A percentile compares a stretch with the other conserved stretches of the same genome.
Conservation (phyloP, 2,113 vertebrate genomes). For the Pongo pygmaeus region DNA sequence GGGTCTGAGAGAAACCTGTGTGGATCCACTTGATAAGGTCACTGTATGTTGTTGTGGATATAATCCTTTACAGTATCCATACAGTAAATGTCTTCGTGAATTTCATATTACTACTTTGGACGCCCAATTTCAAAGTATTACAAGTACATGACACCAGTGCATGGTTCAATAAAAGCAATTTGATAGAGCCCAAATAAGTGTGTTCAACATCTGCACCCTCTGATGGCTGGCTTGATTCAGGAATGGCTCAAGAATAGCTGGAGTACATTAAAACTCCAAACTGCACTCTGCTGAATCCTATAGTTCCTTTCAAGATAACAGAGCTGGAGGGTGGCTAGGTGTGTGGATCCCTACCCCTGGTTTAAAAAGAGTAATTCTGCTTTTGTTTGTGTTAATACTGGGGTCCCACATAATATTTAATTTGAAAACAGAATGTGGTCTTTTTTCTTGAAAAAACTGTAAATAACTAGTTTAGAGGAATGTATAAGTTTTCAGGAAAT, state of each 20-base stretch:
- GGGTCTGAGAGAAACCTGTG: neutral
- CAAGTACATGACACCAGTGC: neutral
- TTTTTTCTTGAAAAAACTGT: neutral
- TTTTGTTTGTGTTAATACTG: neutral
- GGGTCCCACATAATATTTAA: neutral
- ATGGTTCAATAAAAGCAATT: neutral
- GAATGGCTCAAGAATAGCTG: neutral
- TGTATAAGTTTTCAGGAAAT: neutral
- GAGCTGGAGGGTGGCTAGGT: rapidly evolving
- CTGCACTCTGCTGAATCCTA: rapidly evolving
- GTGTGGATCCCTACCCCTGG: too few relatives aligned
- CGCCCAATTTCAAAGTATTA: neutral
- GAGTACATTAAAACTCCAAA: neutral
- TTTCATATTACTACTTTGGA: neutral
- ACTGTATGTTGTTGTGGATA: neutral
- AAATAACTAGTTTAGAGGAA: neutral
- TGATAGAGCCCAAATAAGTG: neutral
- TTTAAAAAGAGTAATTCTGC: neutral
- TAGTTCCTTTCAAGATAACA: neutral
- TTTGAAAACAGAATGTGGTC: neutral
- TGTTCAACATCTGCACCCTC: neutral
- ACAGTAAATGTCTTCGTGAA: neutral
- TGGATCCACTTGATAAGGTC: neutral
- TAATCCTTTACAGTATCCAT: neutral
- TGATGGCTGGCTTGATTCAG: neutral